Evolutionary conservation across 2,113 vertebrate genomes (phyloP).

Genomic region (Propithecus coquereli): DNA sequence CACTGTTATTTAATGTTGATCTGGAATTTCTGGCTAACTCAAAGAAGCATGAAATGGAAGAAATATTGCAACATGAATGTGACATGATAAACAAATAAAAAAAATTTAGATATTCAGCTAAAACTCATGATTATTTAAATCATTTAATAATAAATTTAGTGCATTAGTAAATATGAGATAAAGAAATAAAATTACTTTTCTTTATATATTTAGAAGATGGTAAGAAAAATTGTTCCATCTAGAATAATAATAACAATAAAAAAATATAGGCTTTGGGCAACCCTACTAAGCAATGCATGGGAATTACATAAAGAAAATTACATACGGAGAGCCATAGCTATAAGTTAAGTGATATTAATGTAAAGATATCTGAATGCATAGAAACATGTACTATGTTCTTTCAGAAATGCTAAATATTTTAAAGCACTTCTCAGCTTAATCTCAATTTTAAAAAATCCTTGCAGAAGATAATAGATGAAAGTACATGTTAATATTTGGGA

Average conservation of each 20-base stretch:
- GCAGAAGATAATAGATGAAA: neutral
- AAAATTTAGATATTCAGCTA: neutral
- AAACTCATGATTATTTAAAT: neutral
- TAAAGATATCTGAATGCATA: neutral
- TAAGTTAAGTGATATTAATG: neutral
- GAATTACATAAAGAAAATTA: slow-evolving; percentile 14
- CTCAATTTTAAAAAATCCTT: neutral
- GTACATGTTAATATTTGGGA: neutral
- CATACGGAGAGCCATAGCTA: neutral
- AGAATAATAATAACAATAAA: neutral
- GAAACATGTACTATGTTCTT: neutral
- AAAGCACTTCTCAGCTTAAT: neutral
- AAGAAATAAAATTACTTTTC: slow-evolving; percentile 15
- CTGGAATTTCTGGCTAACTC: neutral
- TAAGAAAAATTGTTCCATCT: neutral
- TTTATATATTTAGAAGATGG: neutral
- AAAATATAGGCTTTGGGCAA: neutral
- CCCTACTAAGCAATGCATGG: neutral
- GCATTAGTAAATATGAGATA: neutral
- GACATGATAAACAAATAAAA: neutral
- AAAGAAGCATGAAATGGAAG: neutral
- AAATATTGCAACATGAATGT: neutral
- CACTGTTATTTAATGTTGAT: neutral
- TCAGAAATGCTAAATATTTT: slow-evolving; percentile 15
- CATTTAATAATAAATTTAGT: neutral